phyloP scores from a whole-genome alignment of 2,888 invertebrate genomes.

The Clanis bilineata region DNA sequence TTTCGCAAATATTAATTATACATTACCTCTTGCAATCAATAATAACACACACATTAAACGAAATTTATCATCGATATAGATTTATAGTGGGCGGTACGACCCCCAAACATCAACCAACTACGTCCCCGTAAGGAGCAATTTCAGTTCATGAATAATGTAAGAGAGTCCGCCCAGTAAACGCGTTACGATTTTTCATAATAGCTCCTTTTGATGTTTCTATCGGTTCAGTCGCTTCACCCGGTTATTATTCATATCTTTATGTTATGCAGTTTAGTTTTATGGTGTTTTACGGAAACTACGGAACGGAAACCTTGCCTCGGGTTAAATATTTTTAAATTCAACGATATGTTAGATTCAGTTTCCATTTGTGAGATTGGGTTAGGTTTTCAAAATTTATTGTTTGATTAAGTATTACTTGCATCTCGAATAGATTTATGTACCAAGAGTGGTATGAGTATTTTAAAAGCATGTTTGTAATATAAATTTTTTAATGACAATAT shows the following conservation, averaged over 20 bases:
- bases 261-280: constrained; percentile 68
- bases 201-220: constrained; percentile 66
- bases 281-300: constrained; percentile 32
- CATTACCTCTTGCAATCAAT: not conserved
- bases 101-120: not conserved
- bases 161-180: constrained; percentile 73
- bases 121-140: constrained; percentile 54
- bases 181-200: constrained; percentile 82
- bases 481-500: too few relatives aligned
- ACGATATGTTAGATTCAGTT: not conserved
- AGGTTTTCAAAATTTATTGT: not conserved
- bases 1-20: not conserved
- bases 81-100: not conserved
- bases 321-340: constrained; percentile 4
- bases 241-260: constrained; percentile 57
- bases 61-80: not conserved
- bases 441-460: too few relatives aligned
- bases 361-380: not conserved
- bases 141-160: constrained; percentile 74
- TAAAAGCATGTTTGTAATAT: too few relatives aligned
- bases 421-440: too few relatives aligned
- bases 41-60: too few relatives aligned
- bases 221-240: constrained; percentile 34
- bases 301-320: constrained; percentile 14
- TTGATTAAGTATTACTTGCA: too few relatives aligned